Base-by-base conservation (phyloP, 2,888 invertebrate species). In the Ischnus inquisitorius region DNA sequence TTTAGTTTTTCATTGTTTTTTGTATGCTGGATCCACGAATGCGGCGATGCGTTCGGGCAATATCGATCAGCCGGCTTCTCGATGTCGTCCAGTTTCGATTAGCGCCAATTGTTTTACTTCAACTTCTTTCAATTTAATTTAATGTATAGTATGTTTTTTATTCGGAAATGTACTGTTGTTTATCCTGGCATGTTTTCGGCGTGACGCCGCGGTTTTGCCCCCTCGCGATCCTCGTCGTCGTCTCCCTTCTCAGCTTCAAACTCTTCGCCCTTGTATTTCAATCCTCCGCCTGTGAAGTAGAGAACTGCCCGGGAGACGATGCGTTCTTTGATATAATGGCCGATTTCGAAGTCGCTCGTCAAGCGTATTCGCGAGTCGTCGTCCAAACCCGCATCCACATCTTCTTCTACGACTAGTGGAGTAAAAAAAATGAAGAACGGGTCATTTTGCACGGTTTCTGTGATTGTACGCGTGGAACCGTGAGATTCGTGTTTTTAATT, bases 361-460 rank as follows among this genome's bases (percentile, higher is more conserved):
- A 99, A 94, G 88, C 98, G 8, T 34, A 34, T 34, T 34, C 8
- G 8, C n/a, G n/a, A n/a, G n/a, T n/a, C n/a, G n/a, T n/a, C n/a
- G n/a, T n/a, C n/a, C n/a, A n/a, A n/a, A n/a, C n/a, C n/a, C n/a
- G n/a, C n/a, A n/a, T n/a, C n/a, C n/a, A n/a, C n/a, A n/a, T n/a
- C n/a, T n/a, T n/a, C n/a, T n/a, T n/a, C n/a, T n/a, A n/a, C 93
- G 85, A 93, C 94, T 48, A 99, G 99, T 65, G 99, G 99, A 88
- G 95, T 96, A 94, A 99, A 99, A 95, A 99, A 99, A 94, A 99
- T 99, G 95, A 99, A 99, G 95, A 99, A 99, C 0, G 99, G 99
- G 94, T 99, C 99, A 79, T 97, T 98, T 92, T 98, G 98, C 88
- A 99, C 98, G 75, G 97, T 97, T 95, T 98, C 99, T 71, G 97